Base-by-base conservation (phyloP, 2,797 vertebrate genomes). In the Notolepis coatsorum region DNA sequence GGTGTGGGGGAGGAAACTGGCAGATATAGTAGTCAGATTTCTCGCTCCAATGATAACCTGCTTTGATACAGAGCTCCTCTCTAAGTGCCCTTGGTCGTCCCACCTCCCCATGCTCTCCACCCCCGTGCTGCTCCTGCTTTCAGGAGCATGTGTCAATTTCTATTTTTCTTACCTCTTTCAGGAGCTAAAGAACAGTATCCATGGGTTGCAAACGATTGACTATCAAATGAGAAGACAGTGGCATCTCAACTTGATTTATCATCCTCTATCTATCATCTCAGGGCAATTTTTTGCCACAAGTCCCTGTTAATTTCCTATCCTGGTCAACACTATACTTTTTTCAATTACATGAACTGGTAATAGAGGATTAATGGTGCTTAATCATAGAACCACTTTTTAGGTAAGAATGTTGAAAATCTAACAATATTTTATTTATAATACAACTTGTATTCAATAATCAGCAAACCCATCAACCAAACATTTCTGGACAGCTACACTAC, bases 11-110 rank as follows among this genome's bases (percentile, higher is more conserved):
- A 71, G 73, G 53, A 75, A 83, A 79, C 53, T 45, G 60, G 80
- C 57, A 77, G 68, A 87, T 77, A 80, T 80, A n/a, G 71, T 72
- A 74, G 82, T 87, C 79, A 81, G 75, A 86, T 88, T 84, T 89
- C 76, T 87, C 85, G 84, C 84, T 90, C 77, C 79, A 86, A 68
- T 92, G 87, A 53, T 69, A 88, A 81, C 73, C 68, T 51, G 73
- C 48, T 56, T 63, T 76, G 47, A 51, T 46, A 64, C 35, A 42
- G 15, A 46, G 7, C 74, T 83, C 68, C 70, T 84, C 70, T 84
- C 81, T 88, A 89, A 89, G 86, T 87, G 89, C 80, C 80, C 78
- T 79, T 78, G 80, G 83, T 67, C 58, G 71, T 81, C 69, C 76
- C 77, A 45, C 68, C 69, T 62, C 73, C 49, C 57, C 66, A 75